Conservation (phyloP, 2,888 invertebrate genomes). For the Lasioglossum oenotherae region DNA sequence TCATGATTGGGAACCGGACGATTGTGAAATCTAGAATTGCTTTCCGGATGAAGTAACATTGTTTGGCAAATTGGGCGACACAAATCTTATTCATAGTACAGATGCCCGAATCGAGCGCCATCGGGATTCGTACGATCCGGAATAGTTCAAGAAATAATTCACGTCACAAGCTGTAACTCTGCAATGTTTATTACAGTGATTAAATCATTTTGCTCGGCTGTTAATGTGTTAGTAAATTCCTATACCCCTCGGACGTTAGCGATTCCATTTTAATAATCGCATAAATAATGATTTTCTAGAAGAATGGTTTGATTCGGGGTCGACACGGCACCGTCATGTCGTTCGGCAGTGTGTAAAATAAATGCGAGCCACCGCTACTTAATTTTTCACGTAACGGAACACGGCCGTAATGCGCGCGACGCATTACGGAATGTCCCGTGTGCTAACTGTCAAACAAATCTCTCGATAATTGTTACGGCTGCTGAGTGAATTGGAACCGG, state of each 20-base stretch:
- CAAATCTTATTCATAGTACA: too few relatives aligned
- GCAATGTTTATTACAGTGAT: neutral
- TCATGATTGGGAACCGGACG: too few relatives aligned
- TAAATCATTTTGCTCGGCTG: neutral
- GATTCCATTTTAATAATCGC: neutral
- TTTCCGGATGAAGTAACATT: too few relatives aligned
- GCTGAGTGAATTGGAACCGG: constrained; percentile 28
- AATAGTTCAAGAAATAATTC: too few relatives aligned
- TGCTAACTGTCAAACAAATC: constrained; percentile 66
- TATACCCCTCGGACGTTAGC: too few relatives aligned
- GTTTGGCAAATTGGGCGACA: too few relatives aligned
- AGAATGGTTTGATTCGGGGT: neutral
- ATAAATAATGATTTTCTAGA: neutral
- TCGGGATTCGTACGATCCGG: too few relatives aligned
- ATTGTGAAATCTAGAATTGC: too few relatives aligned
- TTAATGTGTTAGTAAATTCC: too few relatives aligned
- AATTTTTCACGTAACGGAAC: constrained; percentile 62
- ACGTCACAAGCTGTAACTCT: too few relatives aligned
- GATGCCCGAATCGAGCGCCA: too few relatives aligned
- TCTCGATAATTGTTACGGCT: constrained; percentile 52
- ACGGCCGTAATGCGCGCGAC: constrained; percentile 11
- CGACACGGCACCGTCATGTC: constrained; percentile 24
- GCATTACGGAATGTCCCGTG: constrained; percentile 56
- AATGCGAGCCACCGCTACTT: constrained; percentile 65
- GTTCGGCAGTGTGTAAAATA: constrained; percentile 55